Conservation (phyloP, 2,888 invertebrate species). For the Plusia festucae region DNA sequence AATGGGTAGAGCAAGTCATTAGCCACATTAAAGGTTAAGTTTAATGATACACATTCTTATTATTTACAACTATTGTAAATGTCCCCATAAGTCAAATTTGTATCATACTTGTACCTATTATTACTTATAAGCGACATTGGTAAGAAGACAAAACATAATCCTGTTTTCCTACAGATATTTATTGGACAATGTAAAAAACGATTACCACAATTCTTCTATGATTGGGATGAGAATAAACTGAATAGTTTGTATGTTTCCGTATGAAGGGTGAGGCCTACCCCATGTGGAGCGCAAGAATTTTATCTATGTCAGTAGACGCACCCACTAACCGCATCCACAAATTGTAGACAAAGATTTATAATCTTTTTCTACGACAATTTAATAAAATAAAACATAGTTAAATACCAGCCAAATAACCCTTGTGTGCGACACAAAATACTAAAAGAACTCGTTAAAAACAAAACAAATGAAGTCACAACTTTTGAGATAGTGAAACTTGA, state of each 20-base stretch:
- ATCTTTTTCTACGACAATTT: constrained; percentile 9
- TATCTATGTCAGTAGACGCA: constrained; percentile 4
- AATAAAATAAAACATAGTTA: constrained; percentile 4
- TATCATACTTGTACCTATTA: neutral
- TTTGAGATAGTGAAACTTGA: constrained; percentile 48
- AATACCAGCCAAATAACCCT: constrained; percentile 2
- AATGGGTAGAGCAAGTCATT: constrained; percentile 2
- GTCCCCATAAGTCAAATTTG: neutral
- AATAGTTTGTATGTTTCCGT: constrained; percentile 30
- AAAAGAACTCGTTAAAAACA: constrained; percentile 23
- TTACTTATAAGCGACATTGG: neutral
- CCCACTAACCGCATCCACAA: constrained; percentile 4
- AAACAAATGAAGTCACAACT: constrained; percentile 41
- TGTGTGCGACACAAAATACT: constrained; percentile 2
- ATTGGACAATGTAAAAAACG: neutral
- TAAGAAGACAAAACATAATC: neutral
- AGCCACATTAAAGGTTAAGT: constrained; percentile 7
- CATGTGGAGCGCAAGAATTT: constrained; percentile 4
- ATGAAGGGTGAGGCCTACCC: neutral
- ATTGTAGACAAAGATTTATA: too few relatives aligned
- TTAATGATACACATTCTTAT: constrained; percentile 17
- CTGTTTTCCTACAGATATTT: neutral
- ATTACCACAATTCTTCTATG: constrained; percentile 1
- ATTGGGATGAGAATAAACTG: constrained; percentile 25
- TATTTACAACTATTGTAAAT: constrained; percentile 9